Percentiles rank a stretch among this genome's conserved stretches.
phyloP scores from a whole-genome alignment of 2,888 invertebrate genomes.

The Amphipoea oculea region DNA sequence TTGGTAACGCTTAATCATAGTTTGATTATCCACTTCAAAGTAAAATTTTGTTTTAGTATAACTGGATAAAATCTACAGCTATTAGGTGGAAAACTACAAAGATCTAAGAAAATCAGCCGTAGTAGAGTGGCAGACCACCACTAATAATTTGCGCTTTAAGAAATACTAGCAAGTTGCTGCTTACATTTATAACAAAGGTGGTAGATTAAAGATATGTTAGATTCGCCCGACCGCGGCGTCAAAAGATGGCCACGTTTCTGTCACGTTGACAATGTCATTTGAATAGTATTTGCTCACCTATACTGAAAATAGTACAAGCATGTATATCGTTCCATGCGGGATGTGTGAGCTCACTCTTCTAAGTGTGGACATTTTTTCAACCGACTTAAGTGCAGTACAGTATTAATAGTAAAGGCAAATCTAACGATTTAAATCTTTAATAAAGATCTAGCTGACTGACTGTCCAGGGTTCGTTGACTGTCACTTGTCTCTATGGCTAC shows the following conservation, averaged over 20 bases:
- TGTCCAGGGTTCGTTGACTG: neutral
- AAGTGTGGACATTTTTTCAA: neutral
- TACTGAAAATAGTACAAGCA: neutral
- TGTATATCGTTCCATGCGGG: neutral
- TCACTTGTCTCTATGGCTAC: neutral
- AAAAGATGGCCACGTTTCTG: neutral
- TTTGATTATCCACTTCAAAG: neutral
- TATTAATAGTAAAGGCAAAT: neutral
- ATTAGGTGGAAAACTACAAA: neutral
- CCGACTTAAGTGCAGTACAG: neutral
- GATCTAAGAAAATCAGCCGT: neutral
- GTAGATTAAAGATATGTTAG: neutral
- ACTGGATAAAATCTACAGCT: neutral
- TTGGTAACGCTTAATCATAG: neutral
- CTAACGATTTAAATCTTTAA: neutral
- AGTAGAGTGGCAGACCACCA: neutral
- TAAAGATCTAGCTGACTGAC: neutral
- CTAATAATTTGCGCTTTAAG: neutral
- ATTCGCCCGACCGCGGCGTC: neutral
- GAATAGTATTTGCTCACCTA: neutral
- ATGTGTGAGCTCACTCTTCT: neutral
- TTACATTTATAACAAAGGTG: neutral
- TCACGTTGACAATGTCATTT: neutral
- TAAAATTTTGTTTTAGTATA: neutral
- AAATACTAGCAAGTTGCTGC: neutral